Base-by-base conservation (phyloP, 30 jellyfish, hydroid and myxozoan species). In the Mastigias papua region DNA sequence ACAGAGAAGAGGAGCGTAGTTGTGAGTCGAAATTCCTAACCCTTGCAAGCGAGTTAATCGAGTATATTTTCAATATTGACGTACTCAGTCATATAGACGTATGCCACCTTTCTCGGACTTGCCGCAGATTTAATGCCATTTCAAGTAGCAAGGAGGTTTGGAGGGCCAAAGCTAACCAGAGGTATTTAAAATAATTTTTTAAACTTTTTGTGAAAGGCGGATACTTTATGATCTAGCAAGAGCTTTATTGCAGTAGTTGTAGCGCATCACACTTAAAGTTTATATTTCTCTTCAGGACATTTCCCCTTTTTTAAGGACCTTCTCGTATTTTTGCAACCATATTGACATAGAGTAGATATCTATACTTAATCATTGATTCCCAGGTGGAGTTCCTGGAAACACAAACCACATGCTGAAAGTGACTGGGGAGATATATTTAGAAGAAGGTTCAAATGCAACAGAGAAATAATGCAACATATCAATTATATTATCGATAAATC, bases 141-240 rank as follows among this genome's bases (percentile, higher is more conserved):
- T 76, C 91, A 42, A 82, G 67, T 34, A 69, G 84, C 78, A 67
- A 42, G 21, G 91, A 82, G 37, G 78, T 82, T 17, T 82, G 91
- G 91, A 80, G 84, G 61, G 72, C 31, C 0, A 82, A 82, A 51
- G 73, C 84, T 27, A 32, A 23, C 20, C 91, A 82, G 48, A 82
- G 91, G 91, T 82, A 31, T n/a, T n/a, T n/a, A n/a, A n/a, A n/a
- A n/a, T n/a, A n/a, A n/a, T n/a, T n/a, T n/a, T n/a, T n/a, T n/a
- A n/a, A n/a, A n/a, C n/a, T n/a, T n/a, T n/a, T n/a, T n/a, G n/a
- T n/a, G n/a, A n/a, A n/a, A n/a, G n/a, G n/a, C n/a, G n/a, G n/a
- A n/a, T n/a, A n/a, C n/a, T n/a, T n/a, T n/a, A n/a, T n/a, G n/a
- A n/a, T n/a, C n/a, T n/a, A n/a, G n/a, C n/a, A n/a, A n/a, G n/a